A percentile compares a stretch with the other conserved stretches of the same genome.
phyloP scores from a whole-genome alignment of 2,113 vertebrate genomes.

The Paratilapia polleni region DNA sequence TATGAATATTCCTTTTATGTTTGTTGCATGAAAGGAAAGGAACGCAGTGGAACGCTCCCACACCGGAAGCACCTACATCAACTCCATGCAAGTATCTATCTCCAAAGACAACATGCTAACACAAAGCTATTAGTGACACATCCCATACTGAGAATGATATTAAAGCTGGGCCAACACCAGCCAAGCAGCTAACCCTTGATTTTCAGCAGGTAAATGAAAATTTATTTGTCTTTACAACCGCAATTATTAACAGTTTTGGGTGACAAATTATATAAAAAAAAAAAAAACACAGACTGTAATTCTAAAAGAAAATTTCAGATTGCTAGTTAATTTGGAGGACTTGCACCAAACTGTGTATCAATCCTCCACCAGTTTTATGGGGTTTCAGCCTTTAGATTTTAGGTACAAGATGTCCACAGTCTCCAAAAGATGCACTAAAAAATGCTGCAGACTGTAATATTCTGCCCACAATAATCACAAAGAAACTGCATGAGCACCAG shows the following conservation, averaged over 20 bases:
- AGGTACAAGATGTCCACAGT: not conserved
- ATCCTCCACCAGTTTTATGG: not conserved
- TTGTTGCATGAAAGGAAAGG: not conserved
- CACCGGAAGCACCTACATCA: not conserved
- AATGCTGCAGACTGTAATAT: constrained; percentile 9
- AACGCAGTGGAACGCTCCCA: not conserved
- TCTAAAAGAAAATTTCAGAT: not conserved
- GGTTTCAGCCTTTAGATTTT: constrained; percentile 1
- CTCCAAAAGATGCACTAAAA: not conserved
- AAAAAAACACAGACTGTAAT: not conserved
- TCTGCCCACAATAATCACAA: not conserved
- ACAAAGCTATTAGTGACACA: no score
- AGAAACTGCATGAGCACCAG: constrained; percentile 14
- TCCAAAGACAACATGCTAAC: no score
- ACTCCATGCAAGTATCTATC: not conserved
- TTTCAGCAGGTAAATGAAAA: no score
- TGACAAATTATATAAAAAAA: not conserved
- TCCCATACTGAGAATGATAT: no score
- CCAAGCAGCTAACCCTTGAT: no score
- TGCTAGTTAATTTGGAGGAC: not conserved
- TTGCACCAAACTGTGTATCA: not conserved
- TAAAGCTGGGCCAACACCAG: no score
- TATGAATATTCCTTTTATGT: not conserved
- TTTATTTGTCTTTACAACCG: not conserved
- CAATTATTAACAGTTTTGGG: not conserved